Evolutionary conservation across 2,888 invertebrate genomes (phyloP), one percentile per base, ranked within the genome.

Genomic region (Rhamnusium bicolor): DNA sequence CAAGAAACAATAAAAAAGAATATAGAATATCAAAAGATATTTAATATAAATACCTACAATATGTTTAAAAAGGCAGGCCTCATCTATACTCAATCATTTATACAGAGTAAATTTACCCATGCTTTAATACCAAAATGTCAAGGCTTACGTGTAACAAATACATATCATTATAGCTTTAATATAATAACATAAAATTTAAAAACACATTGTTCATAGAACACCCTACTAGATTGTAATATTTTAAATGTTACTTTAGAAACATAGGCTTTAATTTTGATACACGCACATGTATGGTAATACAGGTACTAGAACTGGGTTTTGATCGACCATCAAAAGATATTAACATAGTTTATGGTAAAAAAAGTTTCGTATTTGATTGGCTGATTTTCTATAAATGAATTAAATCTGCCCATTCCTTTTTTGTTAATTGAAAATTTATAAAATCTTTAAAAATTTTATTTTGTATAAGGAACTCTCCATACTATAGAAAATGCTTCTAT

Each of bases 161-260:
- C 87, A 87, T 87, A 87, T 87, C 87, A 87, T 86, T 79, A 85
- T 86, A 86, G 87, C 87, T 87, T 87, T 87, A 87, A 85, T 79
- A 72, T 77, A 73, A 77, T 75, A 77, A 76, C 70, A 56, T 47
- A 63, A 70, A 69, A 62, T 16, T 24, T 63, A 56, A 70, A 69
- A 69, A 69, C 63, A 70, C 54, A 47, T 63, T 63, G 63, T 70
- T 56, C 47, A 70, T 70, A 70, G 70, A 53, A 70, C 70, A 70
- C 70, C 51, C 49, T 56, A 56, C 47, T 62, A 62, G 51, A 61
- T 47, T 49, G 61, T 61, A 69, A 69, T 62, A 21, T 32, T 63
- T 70, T 63, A 27, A 54, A 46, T 63, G 70, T 70, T 67, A 67
- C 67, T n/a, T 56, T 67, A 67, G 56, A 47, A 40, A 18, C 14